These are phyloP conservation scores for Cephus cinctus DNA, from an alignment of 1,140 invertebrate genomes.

Conservation along the genomic window DNA sequence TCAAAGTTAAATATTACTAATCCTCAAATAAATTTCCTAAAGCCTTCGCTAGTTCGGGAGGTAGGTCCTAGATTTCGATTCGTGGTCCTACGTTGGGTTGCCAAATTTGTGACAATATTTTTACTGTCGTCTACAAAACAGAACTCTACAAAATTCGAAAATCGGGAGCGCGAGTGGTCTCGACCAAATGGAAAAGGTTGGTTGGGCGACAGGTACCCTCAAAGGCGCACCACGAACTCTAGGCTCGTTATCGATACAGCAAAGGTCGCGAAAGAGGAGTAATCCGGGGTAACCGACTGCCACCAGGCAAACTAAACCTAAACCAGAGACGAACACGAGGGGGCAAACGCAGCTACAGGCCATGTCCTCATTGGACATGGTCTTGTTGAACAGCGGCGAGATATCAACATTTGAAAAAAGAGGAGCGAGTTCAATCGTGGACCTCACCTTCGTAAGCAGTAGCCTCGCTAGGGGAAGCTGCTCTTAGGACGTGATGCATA, in stretches of 20 bases:
- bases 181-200: too few relatives aligned
- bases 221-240: constrained; percentile 1
- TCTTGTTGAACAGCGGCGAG: constrained; percentile 13
- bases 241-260: not conserved
- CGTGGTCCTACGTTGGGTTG: too few relatives aligned
- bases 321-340: constrained; percentile 2
- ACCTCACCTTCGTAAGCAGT: constrained; percentile 15
- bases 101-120: too few relatives aligned
- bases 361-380: constrained; percentile 14
- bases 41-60: too few relatives aligned
- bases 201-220: too few relatives aligned
- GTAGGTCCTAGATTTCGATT: too few relatives aligned
- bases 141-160: too few relatives aligned
- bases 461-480: constrained; percentile 1
- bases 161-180: too few relatives aligned
- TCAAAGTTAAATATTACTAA: too few relatives aligned
- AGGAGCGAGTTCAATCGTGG: constrained; percentile 15
- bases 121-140: too few relatives aligned
- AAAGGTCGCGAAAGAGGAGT: constrained; percentile 7
- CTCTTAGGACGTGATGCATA: constrained; percentile 8
- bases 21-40: too few relatives aligned
- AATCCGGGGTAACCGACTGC: constrained; percentile 15
- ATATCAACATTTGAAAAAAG: constrained; percentile 15
- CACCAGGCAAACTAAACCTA: constrained; percentile 9
- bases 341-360: constrained; percentile 13